Conservation (phyloP, 2,113 vertebrate genomes). For the Megalops atlanticus region DNA sequence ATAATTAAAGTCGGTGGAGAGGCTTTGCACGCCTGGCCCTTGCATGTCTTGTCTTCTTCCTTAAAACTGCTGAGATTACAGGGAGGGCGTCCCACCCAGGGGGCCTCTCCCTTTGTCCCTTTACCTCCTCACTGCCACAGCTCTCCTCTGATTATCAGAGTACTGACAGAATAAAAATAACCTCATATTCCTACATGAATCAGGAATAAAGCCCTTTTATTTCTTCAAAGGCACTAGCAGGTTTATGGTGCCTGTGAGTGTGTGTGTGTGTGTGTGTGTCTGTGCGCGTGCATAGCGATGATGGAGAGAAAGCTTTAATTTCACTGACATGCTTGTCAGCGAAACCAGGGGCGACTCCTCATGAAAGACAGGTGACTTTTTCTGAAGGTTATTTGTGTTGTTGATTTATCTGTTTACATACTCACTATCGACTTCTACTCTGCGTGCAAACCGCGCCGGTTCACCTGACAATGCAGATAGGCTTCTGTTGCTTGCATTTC, state of each 20-base stretch:
- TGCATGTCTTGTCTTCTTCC: constrained; percentile 60
- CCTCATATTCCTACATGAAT: constrained; percentile 86
- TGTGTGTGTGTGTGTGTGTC: constrained; percentile 29
- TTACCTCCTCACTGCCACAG: constrained; percentile 77
- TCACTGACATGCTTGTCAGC: constrained; percentile 78
- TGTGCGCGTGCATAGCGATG: constrained; percentile 37
- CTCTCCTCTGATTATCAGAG: constrained; percentile 61
- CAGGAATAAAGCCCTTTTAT: constrained; percentile 85
- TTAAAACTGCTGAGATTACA: constrained; percentile 73
- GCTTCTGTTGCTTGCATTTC: not conserved
- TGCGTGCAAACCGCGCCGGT: not conserved
- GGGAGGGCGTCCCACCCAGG: constrained; percentile 75
- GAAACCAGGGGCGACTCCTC: constrained; percentile 50
- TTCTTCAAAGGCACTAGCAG: constrained; percentile 84
- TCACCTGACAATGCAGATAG: not conserved
- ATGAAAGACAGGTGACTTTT: constrained; percentile 70
- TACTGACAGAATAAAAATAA: constrained; percentile 82
- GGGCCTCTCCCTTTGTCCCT: constrained; percentile 73
- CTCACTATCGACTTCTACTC: not conserved
- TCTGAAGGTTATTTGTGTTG: constrained; percentile 51
- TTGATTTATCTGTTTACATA: constrained; percentile 49
- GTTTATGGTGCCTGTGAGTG: constrained; percentile 81
- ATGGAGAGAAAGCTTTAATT: constrained; percentile 86
- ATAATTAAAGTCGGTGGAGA: constrained; percentile 50
- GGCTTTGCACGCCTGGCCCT: constrained; percentile 63